Evolutionary conservation across 2,113 vertebrate genomes (phyloP).

Genomic region (Marmota flaviventris): DNA sequence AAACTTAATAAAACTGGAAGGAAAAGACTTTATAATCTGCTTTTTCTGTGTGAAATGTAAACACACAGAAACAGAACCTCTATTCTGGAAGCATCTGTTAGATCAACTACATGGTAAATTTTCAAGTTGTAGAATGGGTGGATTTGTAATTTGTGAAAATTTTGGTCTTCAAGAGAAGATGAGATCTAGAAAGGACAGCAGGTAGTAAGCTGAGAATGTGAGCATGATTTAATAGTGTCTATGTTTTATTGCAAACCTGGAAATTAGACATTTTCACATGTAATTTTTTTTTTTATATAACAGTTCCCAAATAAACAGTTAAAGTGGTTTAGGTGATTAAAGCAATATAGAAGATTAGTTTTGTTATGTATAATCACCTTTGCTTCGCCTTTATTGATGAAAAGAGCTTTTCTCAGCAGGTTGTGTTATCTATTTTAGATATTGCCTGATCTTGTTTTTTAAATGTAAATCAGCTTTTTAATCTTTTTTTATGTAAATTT

Average conservation of each 20-base stretch:
- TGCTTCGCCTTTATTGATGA: conserved; percentile 86
- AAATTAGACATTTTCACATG: conserved; percentile 80
- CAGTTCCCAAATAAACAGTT: conserved; percentile 87
- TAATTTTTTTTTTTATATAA: conserved; percentile 72
- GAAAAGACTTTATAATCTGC: conserved; percentile 23
- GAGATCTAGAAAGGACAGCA: conserved; percentile 9
- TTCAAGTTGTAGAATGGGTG: conserved; percentile 51
- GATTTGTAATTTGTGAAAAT: conserved; percentile 48
- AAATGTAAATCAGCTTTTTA: conserved; percentile 89
- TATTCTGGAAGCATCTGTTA: conserved; percentile 63
- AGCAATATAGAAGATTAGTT: conserved; percentile 88
- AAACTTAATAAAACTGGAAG: neutral
- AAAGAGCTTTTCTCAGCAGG: conserved; percentile 88
- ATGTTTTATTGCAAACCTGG: conserved; percentile 70
- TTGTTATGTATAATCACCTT: conserved; percentile 89
- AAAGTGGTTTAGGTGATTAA: conserved; percentile 88
- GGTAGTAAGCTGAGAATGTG: neutral
- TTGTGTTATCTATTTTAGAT: conserved; percentile 87
- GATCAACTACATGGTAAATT: conserved; percentile 34
- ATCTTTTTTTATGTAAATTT: conserved; percentile 89
- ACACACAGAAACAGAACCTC: conserved; percentile 30
- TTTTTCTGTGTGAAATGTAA: neutral
- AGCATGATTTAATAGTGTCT: neutral
- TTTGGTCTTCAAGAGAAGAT: conserved; percentile 37
- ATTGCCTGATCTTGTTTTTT: conserved; percentile 82